Percentiles rank a stretch among this genome's conserved stretches.
These are phyloP conservation scores for Steinernema feltiae DNA, from an alignment of 1,140 invertebrate species.

Conservation along the genomic window DNA sequence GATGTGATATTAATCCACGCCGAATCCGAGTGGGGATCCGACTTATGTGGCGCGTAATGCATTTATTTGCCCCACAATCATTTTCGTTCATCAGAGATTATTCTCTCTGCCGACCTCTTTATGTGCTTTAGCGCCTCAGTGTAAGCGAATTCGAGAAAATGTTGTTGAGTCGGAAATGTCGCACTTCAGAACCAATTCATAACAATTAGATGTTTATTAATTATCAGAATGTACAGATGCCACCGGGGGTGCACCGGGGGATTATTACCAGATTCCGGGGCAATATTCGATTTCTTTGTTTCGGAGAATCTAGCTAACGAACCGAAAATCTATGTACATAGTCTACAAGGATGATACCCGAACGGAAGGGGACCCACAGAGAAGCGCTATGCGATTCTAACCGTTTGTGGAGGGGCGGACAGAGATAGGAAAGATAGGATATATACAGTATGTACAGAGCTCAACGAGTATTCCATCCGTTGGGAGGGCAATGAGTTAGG, in stretches of 20 bases:
- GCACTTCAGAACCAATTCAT: neutral
- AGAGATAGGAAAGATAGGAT: neutral
- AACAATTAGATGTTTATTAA: neutral
- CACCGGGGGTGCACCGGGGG: neutral
- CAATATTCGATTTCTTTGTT: neutral
- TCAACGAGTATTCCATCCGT: neutral
- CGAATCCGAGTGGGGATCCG: too few species aligned
- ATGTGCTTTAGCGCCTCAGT: too few species aligned
- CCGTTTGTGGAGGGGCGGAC: neutral
- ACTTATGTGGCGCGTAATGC: too few species aligned
- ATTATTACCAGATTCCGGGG: neutral
- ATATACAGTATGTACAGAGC: constrained; percentile 11
- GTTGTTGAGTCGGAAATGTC: too few species aligned
- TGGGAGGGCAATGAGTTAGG: too few species aligned
- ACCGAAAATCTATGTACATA: neutral
- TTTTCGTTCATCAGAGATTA: too few species aligned
- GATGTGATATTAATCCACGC: too few species aligned
- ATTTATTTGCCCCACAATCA: too few species aligned
- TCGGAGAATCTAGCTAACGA: neutral
- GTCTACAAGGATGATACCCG: neutral
- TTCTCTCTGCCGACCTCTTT: too few species aligned
- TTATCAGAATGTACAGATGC: neutral
- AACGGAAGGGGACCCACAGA: neutral
- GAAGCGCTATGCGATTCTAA: neutral
- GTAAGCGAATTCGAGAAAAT: too few species aligned